phyloP scores from a whole-genome alignment of 2,888 invertebrate genomes.

The Pristionchus maxplancki region DNA sequence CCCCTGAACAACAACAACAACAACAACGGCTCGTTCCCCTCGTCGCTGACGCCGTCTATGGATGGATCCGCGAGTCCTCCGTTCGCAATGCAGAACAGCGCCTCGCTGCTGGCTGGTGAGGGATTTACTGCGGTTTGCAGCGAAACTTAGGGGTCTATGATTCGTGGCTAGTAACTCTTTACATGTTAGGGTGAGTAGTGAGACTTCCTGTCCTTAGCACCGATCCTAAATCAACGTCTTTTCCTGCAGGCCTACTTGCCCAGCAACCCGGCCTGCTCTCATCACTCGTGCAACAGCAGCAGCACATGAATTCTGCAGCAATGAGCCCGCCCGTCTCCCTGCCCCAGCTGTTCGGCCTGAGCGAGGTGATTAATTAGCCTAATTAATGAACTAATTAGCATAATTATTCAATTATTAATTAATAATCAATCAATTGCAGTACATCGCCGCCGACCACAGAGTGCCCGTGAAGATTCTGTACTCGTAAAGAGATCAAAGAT shows the following conservation, averaged over 20 bases:
- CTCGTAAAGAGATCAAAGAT: constrained; percentile 23
- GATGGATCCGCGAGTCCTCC: neutral
- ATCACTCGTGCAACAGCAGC: neutral
- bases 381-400: neutral
- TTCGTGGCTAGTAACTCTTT: too few relatives aligned
- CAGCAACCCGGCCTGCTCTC: constrained; percentile 17
- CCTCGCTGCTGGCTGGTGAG: neutral
- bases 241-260: constrained; percentile 4
- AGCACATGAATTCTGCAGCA: neutral
- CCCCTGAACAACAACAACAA: constrained; percentile 24
- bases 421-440: neutral
- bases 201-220: neutral
- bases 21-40: neutral
- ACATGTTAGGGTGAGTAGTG: too few relatives aligned
- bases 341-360: neutral
- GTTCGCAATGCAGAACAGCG: constrained; percentile 2
- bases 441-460: constrained; percentile 24
- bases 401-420: neutral
- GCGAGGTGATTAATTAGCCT: neutral
- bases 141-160: too few relatives aligned
- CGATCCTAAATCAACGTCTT: neutral
- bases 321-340: constrained; percentile 19
- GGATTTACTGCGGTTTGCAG: neutral
- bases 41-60: neutral
- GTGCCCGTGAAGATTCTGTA: constrained; percentile 46